A percentile compares a stretch with the other conserved stretches of the same genome.
Conservation (phyloP, 1,140 invertebrate species). For the Caenorhabditis latens region DNA sequence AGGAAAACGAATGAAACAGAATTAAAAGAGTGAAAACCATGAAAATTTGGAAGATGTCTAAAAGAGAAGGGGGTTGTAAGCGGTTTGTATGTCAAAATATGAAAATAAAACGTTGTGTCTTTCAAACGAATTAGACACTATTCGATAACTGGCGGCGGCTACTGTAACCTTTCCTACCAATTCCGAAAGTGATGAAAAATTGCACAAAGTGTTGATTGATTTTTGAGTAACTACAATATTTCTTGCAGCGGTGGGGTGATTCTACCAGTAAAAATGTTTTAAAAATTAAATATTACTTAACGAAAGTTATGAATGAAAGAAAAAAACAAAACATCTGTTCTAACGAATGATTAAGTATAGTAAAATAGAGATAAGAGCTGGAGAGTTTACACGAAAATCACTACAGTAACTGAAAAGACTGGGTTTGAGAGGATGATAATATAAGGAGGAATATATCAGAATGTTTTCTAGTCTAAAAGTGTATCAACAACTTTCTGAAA, state of each 20-base stretch:
- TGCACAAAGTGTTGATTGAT: constrained; percentile 43
- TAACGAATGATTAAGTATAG: background rate
- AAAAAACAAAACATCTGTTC: constrained; percentile 17
- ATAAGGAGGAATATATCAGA: background rate
- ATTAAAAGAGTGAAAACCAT: background rate
- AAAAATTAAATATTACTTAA: constrained; percentile 12
- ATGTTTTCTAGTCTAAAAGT: background rate
- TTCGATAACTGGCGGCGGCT: background rate
- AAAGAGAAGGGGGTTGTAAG: background rate
- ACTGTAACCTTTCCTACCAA: constrained; percentile 2
- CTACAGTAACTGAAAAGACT: constrained; percentile 47
- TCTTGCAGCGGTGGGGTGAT: constrained; percentile 19
- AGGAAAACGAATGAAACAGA: constrained; percentile 16
- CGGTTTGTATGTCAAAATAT: background rate
- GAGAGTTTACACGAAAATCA: constrained; percentile 25
- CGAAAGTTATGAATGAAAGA: background rate
- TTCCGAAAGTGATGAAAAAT: constrained; percentile 36
- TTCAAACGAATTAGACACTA: background rate
- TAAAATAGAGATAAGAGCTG: background rate
- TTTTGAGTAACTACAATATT: background rate
- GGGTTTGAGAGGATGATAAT: background rate
- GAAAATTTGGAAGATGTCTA: constrained; percentile 25
- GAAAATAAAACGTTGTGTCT: background rate
- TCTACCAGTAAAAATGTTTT: constrained; percentile 42
- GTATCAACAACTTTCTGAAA: background rate